Base-by-base conservation (phyloP, 2,888 invertebrate genomes). In the Eupelmus urozonus region DNA sequence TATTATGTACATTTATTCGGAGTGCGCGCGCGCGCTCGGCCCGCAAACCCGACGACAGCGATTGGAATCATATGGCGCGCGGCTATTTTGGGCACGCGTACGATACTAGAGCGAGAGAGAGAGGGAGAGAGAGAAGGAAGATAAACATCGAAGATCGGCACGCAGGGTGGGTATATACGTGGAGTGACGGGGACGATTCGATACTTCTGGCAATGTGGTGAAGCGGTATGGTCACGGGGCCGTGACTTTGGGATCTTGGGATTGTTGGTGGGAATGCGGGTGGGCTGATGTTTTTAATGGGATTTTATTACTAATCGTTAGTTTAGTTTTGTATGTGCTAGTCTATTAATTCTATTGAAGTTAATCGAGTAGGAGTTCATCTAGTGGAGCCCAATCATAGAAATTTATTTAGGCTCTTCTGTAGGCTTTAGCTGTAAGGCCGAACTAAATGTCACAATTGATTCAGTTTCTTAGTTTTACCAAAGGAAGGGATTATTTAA, bases 21-120 rank as follows among this genome's bases (percentile, higher is more conserved):
- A 23, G 23, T n/a, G 42, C 72, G 62, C 20, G 13, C 25, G 11
- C 0, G 27, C 45, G 18, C 16, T 23, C 29, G 65, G 13, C 13
- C 20, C 16, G 13, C 42, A 13, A 59, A 5, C 45, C 2, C 49
- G 34, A 34, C 34, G 34, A 5, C 53, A 1, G 16, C 73, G 73
- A 73, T 57, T 23, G 57, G 65, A 62, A 72, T 72, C 71, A 62
- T 62, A 72, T 72, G 53, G 29, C 57, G 57, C 16, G 57, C 13
- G 57, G 34, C 34, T 34, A 34, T 34, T 34, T 34, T 9, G 34
- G 9, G 34, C 34, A 34, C 34, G 34, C 34, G 34, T 34, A 34
- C 34, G n/a, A 34, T 34, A 34, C 34, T 34, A 34, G n/a, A n/a
- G n/a, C 20, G 18, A 20, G 23, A 20, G 53, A 20, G 57, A 11